Percentiles rank a stretch among this genome's conserved stretches.
phyloP scores from a whole-genome alignment of 2,888 invertebrate genomes.

The Hyposoter didymator region DNA sequence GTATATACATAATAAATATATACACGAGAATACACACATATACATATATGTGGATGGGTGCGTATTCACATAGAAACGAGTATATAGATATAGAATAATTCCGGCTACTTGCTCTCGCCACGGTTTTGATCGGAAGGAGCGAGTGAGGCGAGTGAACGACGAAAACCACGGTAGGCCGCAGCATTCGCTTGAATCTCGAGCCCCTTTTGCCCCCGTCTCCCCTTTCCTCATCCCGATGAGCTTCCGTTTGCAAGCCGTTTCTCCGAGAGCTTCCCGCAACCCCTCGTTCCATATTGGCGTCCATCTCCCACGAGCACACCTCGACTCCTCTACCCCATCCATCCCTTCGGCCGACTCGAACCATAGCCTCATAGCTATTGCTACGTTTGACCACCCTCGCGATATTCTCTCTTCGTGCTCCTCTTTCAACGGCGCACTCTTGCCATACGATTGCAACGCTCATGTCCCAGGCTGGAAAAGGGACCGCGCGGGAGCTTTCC shows the following conservation, averaged over 20 bases:
- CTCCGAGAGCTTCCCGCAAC: constrained; percentile 49
- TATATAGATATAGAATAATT: neutral
- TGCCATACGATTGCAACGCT: constrained; percentile 50
- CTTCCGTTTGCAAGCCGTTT: constrained; percentile 61
- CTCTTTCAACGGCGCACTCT: constrained; percentile 53
- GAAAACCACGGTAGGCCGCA: constrained; percentile 26
- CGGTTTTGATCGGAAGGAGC: constrained; percentile 41
- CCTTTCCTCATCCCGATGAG: constrained; percentile 49
- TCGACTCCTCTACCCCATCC: constrained; percentile 54
- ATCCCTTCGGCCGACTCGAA: constrained; percentile 45
- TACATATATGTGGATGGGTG: neutral
- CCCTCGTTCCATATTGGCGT: constrained; percentile 52
- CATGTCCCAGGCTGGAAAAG: constrained; percentile 16
- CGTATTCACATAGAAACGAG: neutral
- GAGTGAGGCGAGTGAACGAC: constrained; percentile 34
- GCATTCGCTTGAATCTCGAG: constrained; percentile 57
- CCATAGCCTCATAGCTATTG: constrained; percentile 32
- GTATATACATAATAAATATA: constrained; percentile 17
- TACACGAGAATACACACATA: neutral
- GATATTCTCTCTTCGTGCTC: constrained; percentile 59
- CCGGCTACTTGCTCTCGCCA: constrained; percentile 20
- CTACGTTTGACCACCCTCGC: constrained; percentile 56
- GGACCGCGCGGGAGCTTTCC: constrained; percentile 43
- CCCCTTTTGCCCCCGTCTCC: constrained; percentile 32
- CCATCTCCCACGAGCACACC: constrained; percentile 53